These are phyloP conservation scores for Procapra przewalskii DNA, from an alignment of 2,113 vertebrate species.

Conservation along the genomic window DNA sequence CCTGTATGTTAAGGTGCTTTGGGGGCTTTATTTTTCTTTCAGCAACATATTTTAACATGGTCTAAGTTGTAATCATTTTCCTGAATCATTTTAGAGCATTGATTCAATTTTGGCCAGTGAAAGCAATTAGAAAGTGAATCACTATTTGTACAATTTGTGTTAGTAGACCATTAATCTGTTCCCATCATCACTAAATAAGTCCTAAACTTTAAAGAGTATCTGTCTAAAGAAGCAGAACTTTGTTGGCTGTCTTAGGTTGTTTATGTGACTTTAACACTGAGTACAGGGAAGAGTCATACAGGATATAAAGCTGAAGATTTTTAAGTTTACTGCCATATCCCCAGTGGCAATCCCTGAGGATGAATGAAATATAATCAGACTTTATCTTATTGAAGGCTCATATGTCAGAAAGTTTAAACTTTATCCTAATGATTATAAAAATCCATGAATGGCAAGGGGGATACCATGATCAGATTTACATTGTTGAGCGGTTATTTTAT, in stretches of 20 bases:
- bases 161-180: background rate
- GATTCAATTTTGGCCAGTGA: background rate
- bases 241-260: background rate
- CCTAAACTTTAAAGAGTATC: background rate
- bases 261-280: background rate
- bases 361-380: background rate
- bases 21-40: background rate
- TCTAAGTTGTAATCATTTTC: background rate
- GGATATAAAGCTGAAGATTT: background rate
- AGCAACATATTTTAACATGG: background rate
- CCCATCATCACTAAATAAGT: background rate
- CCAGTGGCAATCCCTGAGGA: background rate
- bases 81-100: background rate
- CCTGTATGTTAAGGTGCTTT: background rate
- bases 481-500: background rate
- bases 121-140: background rate
- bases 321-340: background rate
- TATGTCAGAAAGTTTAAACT: background rate
- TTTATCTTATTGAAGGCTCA: background rate
- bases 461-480: background rate
- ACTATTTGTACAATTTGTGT: background rate
- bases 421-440: background rate
- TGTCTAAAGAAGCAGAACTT: background rate
- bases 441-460: background rate
- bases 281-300: background rate